Percentiles rank a stretch among this genome's conserved stretches.
phyloP scores from a whole-genome alignment of 2,113 vertebrate genomes.

The Phrynocephalus versicolor region DNA sequence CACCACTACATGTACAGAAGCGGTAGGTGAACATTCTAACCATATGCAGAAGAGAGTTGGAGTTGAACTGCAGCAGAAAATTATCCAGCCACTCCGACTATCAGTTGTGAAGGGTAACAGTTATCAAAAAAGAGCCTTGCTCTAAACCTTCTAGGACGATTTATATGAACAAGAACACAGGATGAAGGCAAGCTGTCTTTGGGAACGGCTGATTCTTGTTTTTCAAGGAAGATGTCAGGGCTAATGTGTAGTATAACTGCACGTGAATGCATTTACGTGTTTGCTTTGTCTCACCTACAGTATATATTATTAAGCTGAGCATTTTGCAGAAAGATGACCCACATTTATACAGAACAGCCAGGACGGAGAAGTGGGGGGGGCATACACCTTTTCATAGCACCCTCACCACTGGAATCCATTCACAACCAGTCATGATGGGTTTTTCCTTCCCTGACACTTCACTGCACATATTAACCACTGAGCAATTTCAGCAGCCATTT shows the following conservation, averaged over 20 bases:
- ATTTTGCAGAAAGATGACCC: background rate
- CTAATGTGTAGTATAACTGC: background rate
- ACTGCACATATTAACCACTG: conserved; percentile 22
- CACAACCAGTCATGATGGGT: conserved; percentile 23
- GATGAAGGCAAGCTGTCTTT: background rate
- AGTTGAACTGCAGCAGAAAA: background rate
- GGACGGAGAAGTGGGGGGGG: background rate
- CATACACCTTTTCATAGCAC: background rate
- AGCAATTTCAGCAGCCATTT: conserved; percentile 34
- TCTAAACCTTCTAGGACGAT: background rate
- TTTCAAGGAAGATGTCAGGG: background rate
- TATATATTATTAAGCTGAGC: background rate
- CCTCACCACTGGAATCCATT: conserved; percentile 44
- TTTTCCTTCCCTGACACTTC: background rate
- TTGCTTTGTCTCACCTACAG: background rate
- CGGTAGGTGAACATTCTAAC: background rate
- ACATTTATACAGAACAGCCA: background rate
- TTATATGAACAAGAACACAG: background rate
- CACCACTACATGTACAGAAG: background rate
- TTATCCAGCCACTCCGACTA: background rate
- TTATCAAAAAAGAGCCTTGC: background rate
- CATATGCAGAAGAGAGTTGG: background rate
- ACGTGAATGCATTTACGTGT: background rate
- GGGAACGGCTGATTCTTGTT: background rate
- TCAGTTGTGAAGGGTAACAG: background rate